Conservation (phyloP, 2,888 invertebrate genomes). For the Limnephilus lunatus region DNA sequence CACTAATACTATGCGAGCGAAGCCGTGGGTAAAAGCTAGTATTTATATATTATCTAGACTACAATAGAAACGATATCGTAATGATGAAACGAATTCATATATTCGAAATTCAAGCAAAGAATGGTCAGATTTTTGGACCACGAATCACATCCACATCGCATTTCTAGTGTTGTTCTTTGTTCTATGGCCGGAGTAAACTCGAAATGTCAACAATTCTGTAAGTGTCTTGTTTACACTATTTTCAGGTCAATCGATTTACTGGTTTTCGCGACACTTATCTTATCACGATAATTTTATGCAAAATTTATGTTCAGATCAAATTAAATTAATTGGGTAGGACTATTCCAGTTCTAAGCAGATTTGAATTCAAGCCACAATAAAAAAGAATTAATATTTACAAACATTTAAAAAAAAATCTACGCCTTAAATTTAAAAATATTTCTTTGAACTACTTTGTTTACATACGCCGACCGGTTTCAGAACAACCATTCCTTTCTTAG, state of each 20-base stretch:
- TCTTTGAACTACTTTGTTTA: too few relatives aligned
- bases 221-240: background rate
- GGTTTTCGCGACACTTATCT: background rate
- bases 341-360: background rate
- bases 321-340: background rate
- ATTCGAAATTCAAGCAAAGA: too few relatives aligned
- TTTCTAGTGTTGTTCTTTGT: background rate
- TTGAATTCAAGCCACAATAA: background rate
- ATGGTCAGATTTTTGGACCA: too few relatives aligned
- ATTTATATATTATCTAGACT: too few relatives aligned
- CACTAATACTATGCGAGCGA: too few relatives aligned
- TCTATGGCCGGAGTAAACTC: background rate
- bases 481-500: too few relatives aligned
- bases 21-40: too few relatives aligned
- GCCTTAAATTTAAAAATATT: background rate
- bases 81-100: too few relatives aligned
- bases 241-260: background rate
- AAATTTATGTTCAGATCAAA: background rate
- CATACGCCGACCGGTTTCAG: too few relatives aligned
- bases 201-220: background rate
- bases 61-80: too few relatives aligned
- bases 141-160: too few relatives aligned
- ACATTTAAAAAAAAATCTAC: background rate
- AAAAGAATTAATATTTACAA: background rate
- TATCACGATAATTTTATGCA: slow-evolving; percentile 1